A percentile compares a stretch with the other conserved stretches of the same genome.
Evolutionary conservation across 2,797 vertebrate genomes (phyloP).

Genomic region (Gadopsis marmoratus): DNA sequence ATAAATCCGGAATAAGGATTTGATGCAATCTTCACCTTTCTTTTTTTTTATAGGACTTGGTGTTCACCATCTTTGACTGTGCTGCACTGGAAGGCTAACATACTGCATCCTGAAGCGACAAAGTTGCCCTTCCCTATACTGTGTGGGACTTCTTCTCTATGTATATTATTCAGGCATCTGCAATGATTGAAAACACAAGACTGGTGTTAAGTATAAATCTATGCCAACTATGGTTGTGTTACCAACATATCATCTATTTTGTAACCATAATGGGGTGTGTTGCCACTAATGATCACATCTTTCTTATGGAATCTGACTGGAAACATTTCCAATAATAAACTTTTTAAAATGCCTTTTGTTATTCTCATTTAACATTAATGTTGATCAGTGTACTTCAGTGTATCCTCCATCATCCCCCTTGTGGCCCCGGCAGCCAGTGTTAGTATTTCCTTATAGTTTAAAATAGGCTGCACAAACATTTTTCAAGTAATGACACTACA

Average conservation of each 20-base stretch:
- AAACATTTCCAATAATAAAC: conserved; percentile 29
- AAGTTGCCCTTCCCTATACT: not conserved
- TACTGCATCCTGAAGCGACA: conserved; percentile 23
- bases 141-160: too few relatives aligned
- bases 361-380: not conserved
- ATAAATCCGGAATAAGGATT: not conserved
- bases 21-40: not conserved
- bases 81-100: conserved; percentile 56
- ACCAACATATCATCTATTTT: not conserved
- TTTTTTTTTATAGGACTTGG: conserved; percentile 70
- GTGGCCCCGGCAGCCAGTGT: too few relatives aligned
- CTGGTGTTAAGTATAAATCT: not conserved
- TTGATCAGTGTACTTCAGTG: not conserved
- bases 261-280: not conserved
- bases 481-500: too few relatives aligned
- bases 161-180: not conserved
- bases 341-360: conserved; percentile 13
- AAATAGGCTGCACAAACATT: too few relatives aligned
- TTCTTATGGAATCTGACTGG: not conserved
- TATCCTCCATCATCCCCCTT: not conserved
- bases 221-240: not conserved
- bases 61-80: conserved; percentile 75
- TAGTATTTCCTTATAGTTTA: too few relatives aligned
- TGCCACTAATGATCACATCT: not conserved
- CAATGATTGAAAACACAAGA: not conserved